Percentiles rank a stretch among this genome's conserved stretches.
These are phyloP conservation scores for Trichogramma evanescens DNA, from an alignment of 2,888 invertebrate species.

Conservation along the genomic window DNA sequence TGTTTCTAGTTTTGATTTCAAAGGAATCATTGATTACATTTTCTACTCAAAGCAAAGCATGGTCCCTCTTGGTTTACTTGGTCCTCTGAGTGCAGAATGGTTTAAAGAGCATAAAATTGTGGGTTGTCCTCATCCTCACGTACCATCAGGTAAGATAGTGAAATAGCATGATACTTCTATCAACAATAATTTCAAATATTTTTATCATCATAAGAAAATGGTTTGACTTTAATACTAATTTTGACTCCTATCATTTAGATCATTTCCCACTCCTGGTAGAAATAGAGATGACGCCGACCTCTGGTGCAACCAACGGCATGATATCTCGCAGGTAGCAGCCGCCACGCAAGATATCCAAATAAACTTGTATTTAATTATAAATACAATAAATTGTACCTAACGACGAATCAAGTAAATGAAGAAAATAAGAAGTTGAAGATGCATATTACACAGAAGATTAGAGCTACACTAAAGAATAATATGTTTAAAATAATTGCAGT, in stretches of 20 bases:
- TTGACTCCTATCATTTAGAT: constrained; percentile 51
- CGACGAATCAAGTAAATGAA: constrained; percentile 1
- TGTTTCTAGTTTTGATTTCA: constrained; percentile 86
- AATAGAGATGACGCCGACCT: constrained; percentile 78
- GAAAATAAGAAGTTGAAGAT: constrained; percentile 24
- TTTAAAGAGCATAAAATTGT: constrained; percentile 92
- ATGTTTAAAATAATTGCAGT: constrained; percentile 14
- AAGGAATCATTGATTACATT: constrained; percentile 99
- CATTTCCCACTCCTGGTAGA: constrained; percentile 89
- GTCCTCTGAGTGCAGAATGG: constrained; percentile 91
- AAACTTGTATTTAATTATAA: constrained; percentile 23
- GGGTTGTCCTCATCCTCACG: constrained; percentile 95
- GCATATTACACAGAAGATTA: constrained; percentile 4
- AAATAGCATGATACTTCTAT: background rate
- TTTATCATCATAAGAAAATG: background rate
- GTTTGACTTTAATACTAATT: background rate
- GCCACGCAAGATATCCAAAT: constrained; percentile 44
- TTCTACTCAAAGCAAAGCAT: constrained; percentile 95
- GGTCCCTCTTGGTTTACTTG: constrained; percentile 89
- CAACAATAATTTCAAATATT: background rate
- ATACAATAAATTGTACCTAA: constrained; percentile 17
- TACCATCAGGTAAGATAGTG: constrained; percentile 70
- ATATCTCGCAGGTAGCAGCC: constrained; percentile 78
- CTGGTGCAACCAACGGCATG: constrained; percentile 70
- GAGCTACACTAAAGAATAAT: background rate